Base-by-base conservation (phyloP, 2,888 invertebrate genomes). In the Eristalis intricaria region DNA sequence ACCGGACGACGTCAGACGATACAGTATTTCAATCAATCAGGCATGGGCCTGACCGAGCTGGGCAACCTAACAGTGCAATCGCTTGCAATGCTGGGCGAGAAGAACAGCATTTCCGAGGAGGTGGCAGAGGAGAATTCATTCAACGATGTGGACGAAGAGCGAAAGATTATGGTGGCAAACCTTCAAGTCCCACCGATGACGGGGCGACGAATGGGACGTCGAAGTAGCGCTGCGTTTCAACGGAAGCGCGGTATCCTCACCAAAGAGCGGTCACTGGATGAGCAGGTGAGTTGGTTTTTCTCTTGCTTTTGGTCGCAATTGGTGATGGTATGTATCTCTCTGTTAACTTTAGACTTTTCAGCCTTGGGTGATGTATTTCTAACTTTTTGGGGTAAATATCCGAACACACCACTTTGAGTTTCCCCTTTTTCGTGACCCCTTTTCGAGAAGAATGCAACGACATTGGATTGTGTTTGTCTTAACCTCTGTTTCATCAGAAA, bases 21-120 rank as follows among this genome's bases (percentile, higher is more conserved):
- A 5, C 93, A 93, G 75, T 93, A 93, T 85, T 92, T 93, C 73
- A 92, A 92, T 86, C 93, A 92, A 73, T 84, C 89, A 38, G 90
- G 91, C 40, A 89, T 90, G 75, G 92, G 91, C 63, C 84, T 93
- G 69, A 90, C 91, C 35, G 93, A 93, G 93, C 90, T 95, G 94
- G 88, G 93, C 93, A 90, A 90, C 88, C 71, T 82, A 29, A 82
- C 88, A 64, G 88, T 82, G 56, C 88, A 84, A 65, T 84, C 84
- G 5, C 68, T 71, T 23, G 77, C 81, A 0, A 92, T 94, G 71
- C 94, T 94, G 89, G 94, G 94, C 86, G 94, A 94, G 84, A 94
- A 94, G 80, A 94, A 94, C 32, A 93, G 94, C n/a, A 94, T 94
- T 88, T 94, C 95, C 76, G 95, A 95, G 90, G 95, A 95, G 90